These are phyloP conservation scores for Enteromius paludinosus DNA, from an alignment of 2,797 vertebrate species.

Conservation along the genomic window DNA sequence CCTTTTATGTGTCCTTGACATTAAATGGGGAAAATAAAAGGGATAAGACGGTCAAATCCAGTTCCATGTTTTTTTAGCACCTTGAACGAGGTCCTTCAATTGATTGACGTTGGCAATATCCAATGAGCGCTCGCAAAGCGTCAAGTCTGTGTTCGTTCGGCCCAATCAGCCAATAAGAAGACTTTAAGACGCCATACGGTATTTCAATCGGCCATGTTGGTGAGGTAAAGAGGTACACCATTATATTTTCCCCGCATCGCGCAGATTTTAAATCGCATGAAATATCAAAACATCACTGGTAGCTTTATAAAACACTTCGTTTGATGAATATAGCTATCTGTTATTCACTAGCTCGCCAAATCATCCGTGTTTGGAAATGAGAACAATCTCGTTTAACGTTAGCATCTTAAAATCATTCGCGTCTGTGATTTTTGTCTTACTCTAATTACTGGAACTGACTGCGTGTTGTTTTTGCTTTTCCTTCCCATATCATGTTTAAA, in stretches of 20 bases:
- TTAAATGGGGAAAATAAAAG: constrained; percentile 4
- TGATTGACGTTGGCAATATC: constrained; percentile 64
- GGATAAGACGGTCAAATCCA: neutral
- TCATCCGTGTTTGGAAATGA: neutral
- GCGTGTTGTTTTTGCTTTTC: neutral
- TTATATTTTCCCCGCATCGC: neutral
- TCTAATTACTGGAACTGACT: neutral
- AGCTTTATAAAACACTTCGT: constrained; percentile 12
- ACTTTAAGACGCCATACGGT: constrained; percentile 70
- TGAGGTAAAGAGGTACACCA: constrained; percentile 58
- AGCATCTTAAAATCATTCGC: neutral
- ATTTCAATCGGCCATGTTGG: constrained; percentile 66
- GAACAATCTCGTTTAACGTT: neutral
- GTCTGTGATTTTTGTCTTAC: neutral
- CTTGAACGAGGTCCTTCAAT: neutral
- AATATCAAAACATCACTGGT: neutral
- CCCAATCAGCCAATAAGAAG: constrained; percentile 67
- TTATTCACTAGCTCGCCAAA: neutral
- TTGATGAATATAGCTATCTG: neutral
- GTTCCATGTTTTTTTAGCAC: constrained; percentile 60
- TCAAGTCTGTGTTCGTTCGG: constrained; percentile 73
- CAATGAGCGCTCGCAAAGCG: constrained; percentile 74
- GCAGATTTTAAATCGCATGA: neutral
- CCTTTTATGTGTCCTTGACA: constrained; percentile 38
- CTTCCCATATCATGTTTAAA: neutral